Percentiles rank a stretch among this genome's conserved stretches.
Evolutionary conservation across 2,113 vertebrate genomes (phyloP).

Genomic region (Serinus canaria): DNA sequence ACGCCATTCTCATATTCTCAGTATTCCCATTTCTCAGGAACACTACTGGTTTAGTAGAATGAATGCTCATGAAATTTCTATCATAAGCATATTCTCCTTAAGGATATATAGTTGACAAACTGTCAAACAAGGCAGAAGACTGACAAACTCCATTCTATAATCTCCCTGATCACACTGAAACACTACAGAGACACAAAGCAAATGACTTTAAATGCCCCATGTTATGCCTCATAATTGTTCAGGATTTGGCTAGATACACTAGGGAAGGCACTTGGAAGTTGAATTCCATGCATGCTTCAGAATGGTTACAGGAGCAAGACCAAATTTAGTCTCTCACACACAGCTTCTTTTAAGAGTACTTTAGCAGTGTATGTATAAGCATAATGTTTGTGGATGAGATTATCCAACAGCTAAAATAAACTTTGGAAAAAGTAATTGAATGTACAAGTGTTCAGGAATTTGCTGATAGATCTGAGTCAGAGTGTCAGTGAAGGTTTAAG

Average conservation of each 20-base stretch:
- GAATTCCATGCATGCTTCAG: neutral
- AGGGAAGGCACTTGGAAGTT: neutral
- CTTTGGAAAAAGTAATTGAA: neutral
- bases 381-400: neutral
- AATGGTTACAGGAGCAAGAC: neutral
- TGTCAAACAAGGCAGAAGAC: neutral
- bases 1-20: no score
- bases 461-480: neutral
- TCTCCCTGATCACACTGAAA: neutral
- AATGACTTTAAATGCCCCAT: rapidly evolving
- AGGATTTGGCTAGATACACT: neutral
- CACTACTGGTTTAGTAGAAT: neutral
- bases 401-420: neutral
- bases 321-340: neutral
- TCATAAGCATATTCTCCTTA: neutral
- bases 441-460: neutral
- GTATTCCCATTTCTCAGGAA: neutral
- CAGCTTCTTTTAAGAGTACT: neutral
- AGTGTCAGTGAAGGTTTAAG: neutral
- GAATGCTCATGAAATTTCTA: neutral
- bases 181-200: neutral
- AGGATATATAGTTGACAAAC: neutral
- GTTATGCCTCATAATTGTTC: neutral
- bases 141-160: neutral
- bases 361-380: neutral